Evolutionary conservation across 2,797 vertebrate species (phyloP).

Genomic region (Bradypodion pumilum): DNA sequence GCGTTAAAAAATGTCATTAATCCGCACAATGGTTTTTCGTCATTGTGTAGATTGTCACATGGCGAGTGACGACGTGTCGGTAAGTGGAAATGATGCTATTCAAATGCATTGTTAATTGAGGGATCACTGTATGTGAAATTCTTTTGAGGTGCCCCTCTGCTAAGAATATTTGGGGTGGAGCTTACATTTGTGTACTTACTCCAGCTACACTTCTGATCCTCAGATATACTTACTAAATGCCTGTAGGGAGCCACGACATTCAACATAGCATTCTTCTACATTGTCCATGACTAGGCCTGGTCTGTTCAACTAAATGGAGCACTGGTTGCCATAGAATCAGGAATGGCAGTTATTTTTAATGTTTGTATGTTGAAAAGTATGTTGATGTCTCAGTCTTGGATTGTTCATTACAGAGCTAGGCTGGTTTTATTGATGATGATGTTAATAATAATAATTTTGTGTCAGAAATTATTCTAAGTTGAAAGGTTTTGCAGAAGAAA

Average conservation of each 20-base stretch:
- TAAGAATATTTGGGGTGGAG: not conserved
- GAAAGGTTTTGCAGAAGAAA: too few species aligned
- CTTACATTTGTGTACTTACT: not conserved
- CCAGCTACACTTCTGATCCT: not conserved
- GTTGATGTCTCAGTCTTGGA: not conserved
- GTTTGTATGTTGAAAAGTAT: not conserved
- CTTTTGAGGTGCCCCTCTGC: not conserved
- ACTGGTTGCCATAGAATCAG: not conserved
- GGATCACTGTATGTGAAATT: too few species aligned
- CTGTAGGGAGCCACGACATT: not conserved
- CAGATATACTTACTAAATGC: not conserved
- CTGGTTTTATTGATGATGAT: too few species aligned
- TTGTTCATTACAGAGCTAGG: not conserved
- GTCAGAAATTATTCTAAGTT: too few species aligned
- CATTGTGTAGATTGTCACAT: too few species aligned
- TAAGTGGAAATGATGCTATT: too few species aligned
- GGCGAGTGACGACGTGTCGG: too few species aligned
- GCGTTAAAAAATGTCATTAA: too few species aligned
- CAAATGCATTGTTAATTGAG: too few species aligned
- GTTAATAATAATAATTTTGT: too few species aligned
- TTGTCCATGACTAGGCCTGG: not conserved
- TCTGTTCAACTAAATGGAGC: not conserved
- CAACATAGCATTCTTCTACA: not conserved
- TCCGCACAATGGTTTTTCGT: too few species aligned
- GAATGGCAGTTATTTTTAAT: not conserved